phyloP scores from a whole-genome alignment of 1,140 invertebrate genomes.

The Archivesica marissinica region DNA sequence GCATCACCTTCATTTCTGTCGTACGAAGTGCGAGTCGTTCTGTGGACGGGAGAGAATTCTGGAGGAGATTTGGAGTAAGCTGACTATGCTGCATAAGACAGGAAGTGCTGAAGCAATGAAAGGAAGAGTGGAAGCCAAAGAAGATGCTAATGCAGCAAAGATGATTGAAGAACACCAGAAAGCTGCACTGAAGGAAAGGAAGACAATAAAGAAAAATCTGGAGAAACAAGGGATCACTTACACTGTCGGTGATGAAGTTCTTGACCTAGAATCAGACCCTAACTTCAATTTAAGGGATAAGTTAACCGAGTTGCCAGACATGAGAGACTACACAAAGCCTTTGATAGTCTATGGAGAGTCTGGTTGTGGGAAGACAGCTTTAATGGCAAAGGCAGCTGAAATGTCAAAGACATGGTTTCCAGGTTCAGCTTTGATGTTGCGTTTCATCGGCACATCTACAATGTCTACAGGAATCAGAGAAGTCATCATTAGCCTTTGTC shows the following conservation, averaged over 20 bases:
- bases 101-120: slow-evolving; percentile 7
- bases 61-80: slow-evolving; percentile 47
- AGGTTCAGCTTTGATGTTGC: slow-evolving; percentile 63
- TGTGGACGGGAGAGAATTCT: slow-evolving; percentile 71
- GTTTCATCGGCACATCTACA: slow-evolving; percentile 74
- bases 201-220: not conserved
- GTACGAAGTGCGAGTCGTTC: slow-evolving; percentile 64
- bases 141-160: slow-evolving; percentile 14
- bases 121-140: not conserved
- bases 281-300: slow-evolving; percentile 42
- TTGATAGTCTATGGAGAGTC: slow-evolving; percentile 72
- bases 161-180: not conserved
- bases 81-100: slow-evolving; percentile 53
- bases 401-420: slow-evolving; percentile 66
- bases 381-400: slow-evolving; percentile 69
- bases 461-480: slow-evolving; percentile 68
- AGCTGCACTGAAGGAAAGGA: not conserved
- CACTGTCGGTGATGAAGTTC: slow-evolving; percentile 46
- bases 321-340: slow-evolving; percentile 64
- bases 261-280: slow-evolving; percentile 64
- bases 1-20: slow-evolving; percentile 96
- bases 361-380: slow-evolving; percentile 75
- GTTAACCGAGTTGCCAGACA: slow-evolving; percentile 32
- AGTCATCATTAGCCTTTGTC: slow-evolving; percentile 67
- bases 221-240: slow-evolving; percentile 31